phyloP scores from a whole-genome alignment of 2,113 vertebrate genomes.

The Falco punctatus region DNA sequence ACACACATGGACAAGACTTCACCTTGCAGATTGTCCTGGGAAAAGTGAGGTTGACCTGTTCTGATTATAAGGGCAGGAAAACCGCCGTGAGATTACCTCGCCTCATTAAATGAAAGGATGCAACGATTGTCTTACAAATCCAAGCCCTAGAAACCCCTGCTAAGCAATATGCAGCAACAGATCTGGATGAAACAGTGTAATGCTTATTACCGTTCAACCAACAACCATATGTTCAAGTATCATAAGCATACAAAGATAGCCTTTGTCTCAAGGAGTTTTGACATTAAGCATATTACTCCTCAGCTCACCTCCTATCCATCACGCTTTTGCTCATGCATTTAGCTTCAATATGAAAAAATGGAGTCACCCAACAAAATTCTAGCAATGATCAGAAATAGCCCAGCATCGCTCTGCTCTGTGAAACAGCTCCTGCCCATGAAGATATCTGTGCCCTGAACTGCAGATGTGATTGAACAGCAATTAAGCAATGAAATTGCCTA shows the following conservation, averaged over 20 bases:
- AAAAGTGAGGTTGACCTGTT: neutral
- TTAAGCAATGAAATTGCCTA: neutral
- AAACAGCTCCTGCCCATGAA: neutral
- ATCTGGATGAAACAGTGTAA: neutral
- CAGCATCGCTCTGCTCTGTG: neutral
- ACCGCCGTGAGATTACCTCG: neutral
- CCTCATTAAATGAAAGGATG: neutral
- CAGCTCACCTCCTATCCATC: neutral
- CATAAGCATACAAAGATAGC: neutral
- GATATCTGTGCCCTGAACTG: neutral
- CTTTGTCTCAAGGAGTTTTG: neutral
- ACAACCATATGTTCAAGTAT: rapidly evolving
- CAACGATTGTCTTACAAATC: neutral
- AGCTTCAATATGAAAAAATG: neutral
- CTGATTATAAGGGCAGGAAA: neutral
- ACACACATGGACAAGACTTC: rapidly evolving
- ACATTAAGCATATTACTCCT: neutral
- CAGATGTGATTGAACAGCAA: neutral
- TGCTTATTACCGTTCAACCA: neutral
- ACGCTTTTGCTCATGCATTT: neutral
- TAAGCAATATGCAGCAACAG: neutral
- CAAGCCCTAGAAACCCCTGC: neutral
- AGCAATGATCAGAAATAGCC: neutral
- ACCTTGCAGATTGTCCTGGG: neutral
- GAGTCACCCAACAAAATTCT: neutral